phyloP scores from a whole-genome alignment of 2,797 vertebrate genomes.

The Rallus crepitans region DNA sequence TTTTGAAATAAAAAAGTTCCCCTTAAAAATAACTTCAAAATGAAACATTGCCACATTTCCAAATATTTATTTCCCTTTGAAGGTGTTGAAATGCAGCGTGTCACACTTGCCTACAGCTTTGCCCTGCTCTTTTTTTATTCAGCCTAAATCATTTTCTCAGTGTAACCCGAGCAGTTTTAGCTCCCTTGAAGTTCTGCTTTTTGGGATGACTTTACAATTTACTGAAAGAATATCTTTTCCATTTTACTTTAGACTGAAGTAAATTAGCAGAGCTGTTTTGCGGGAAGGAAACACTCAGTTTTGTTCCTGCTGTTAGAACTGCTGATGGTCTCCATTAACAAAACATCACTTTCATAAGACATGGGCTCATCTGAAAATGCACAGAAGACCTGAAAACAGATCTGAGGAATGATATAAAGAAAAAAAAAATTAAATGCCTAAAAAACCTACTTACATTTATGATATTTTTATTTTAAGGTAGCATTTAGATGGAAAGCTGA shows the following conservation, averaged over 20 bases:
- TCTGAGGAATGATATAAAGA: constrained; percentile 37
- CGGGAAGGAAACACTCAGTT: constrained; percentile 13
- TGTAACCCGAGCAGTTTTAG: not conserved
- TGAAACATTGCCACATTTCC: not conserved
- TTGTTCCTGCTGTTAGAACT: constrained; percentile 23
- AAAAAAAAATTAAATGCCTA: not conserved
- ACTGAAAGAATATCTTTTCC: not conserved
- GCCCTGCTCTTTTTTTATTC: constrained; percentile 14
- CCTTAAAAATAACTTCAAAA: constrained; percentile 28
- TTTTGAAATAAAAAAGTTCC: not conserved
- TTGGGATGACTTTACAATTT: constrained; percentile 19
- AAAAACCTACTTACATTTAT: constrained; percentile 59
- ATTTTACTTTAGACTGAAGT: constrained; percentile 6
- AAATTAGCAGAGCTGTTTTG: constrained; percentile 30
- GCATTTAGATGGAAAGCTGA: constrained; percentile 48
- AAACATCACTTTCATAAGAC: constrained; percentile 21
- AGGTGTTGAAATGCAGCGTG: not conserved
- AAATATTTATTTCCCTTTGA: constrained; percentile 52
- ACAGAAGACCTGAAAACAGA: constrained; percentile 31
- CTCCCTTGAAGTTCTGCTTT: constrained; percentile 24
- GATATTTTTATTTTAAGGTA: constrained; percentile 38
- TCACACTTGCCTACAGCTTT: not conserved
- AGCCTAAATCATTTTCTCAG: not conserved
- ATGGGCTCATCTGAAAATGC: not conserved
- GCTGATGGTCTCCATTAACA: constrained; percentile 27